Base-by-base conservation (phyloP, 2,113 vertebrate genomes). In the Brachionichthys hirsutus region DNA sequence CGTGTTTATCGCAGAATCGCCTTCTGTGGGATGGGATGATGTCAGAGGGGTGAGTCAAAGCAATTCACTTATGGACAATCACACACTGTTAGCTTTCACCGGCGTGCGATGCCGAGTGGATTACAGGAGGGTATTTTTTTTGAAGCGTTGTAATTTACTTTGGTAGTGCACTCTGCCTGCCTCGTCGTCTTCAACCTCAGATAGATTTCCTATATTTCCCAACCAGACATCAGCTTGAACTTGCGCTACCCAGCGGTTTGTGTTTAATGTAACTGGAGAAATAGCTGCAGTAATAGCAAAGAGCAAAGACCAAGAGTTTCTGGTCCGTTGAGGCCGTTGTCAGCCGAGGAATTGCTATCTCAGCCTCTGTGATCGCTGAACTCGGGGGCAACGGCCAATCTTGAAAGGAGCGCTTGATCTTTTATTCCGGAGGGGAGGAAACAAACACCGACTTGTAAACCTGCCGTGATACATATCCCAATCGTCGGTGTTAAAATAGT, bases 161-260 rank as follows among this genome's bases (percentile, higher is more conserved):
- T 77, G 57, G 56, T 40, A 22, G 54, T 46, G 63, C 44, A 62
- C 73, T 63, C 54, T 36, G 40, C 15, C 62, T 65, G 52, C 42
- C 47, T 65, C 34, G 17, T 65, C 50, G 17, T 61, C 64, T 76
- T 55, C 54, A 51, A 62, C 61, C 50, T 67, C 72, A 56, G 72
- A 75, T 72, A 67, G 69, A 78, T 82, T 84, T 79, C 64, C 60
- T 54, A 51, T 56, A 66, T 80, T 77, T 80, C 70, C 73, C 57
- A 36, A 22, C 63, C 68, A 15, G 44, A 55, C 68, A 63, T 54
- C 45, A 58, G 61, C 51, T 66, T 52, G 67, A 70, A 77, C 80
- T 75, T 46, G 59, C 62, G 62, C 59, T 48, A 55, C 75, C 51
- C 71, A 42, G 59, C 34, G 6, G 66, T 73, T 67, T 73, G 78